Evolutionary conservation across 2,888 invertebrate species (phyloP).

Genomic region (Baronia brevicornis): DNA sequence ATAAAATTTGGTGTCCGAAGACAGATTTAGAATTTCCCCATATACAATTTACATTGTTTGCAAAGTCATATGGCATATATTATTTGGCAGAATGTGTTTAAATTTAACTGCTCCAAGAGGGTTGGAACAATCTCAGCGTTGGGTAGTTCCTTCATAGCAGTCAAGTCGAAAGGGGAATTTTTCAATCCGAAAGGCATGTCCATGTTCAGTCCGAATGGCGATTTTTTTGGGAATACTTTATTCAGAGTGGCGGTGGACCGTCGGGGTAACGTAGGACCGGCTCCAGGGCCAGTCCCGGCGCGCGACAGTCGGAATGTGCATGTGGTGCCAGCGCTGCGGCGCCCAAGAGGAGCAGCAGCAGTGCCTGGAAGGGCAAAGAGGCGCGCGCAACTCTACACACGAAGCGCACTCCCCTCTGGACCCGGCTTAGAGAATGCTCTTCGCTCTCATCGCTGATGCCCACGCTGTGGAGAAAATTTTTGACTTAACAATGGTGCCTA

Average conservation of each 20-base stretch:
- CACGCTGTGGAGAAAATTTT: conserved; percentile 32
- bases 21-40: no score
- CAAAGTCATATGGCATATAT: no score
- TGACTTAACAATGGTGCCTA: not conserved
- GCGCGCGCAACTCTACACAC: conserved; percentile 92
- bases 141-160: not conserved
- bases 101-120: no score
- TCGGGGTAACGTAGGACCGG: conserved; percentile 93
- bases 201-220: not conserved
- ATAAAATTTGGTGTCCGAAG: no score
- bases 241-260: conserved; percentile 93
- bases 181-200: not conserved
- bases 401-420: conserved; percentile 86
- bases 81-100: no score
- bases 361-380: conserved; percentile 94
- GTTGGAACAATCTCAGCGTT: no score
- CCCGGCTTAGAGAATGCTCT: conserved; percentile 44
- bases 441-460: conserved; percentile 40
- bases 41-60: no score
- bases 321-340: conserved; percentile 94
- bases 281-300: conserved; percentile 87
- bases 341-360: conserved; percentile 93
- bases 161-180: not conserved
- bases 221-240: not conserved
- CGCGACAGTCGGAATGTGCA: conserved; percentile 87